These are phyloP conservation scores for Anoplius nigerrimus DNA, from an alignment of 2,888 invertebrate genomes.

Conservation along the genomic window DNA sequence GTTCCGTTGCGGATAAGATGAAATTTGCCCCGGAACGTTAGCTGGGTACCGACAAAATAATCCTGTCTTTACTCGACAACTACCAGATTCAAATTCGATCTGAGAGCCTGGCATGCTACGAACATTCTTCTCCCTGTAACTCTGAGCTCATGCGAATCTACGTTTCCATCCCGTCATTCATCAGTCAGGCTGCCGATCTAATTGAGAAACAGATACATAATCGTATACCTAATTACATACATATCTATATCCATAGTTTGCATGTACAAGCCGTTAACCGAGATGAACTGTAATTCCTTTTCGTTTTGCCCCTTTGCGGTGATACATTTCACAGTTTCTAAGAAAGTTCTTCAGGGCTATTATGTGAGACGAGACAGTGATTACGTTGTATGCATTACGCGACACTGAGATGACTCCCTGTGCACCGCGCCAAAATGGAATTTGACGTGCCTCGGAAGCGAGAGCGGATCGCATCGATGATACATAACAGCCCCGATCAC, in stretches of 20 bases:
- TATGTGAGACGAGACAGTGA: slow-evolving; percentile 54
- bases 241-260: slow-evolving; percentile 52
- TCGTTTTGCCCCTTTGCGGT: slow-evolving; percentile 52
- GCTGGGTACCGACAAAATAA: slow-evolving; percentile 49
- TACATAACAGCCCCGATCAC: slow-evolving; percentile 70
- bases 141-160: slow-evolving; percentile 48
- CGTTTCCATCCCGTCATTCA: slow-evolving; percentile 42
- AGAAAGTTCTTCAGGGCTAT: slow-evolving; percentile 67
- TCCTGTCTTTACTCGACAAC: slow-evolving; percentile 42
- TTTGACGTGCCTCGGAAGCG: too few species aligned
- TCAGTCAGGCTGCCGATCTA: slow-evolving; percentile 44
- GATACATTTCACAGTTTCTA: slow-evolving; percentile 73
- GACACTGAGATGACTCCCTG: background rate
- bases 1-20: too few species aligned
- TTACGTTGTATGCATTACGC: background rate
- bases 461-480: background rate
- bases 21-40: too few species aligned
- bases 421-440: too few species aligned
- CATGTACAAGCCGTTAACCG: slow-evolving; percentile 59
- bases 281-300: slow-evolving; percentile 42
- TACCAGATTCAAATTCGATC: slow-evolving; percentile 42
- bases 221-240: slow-evolving; percentile 1
- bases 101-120: slow-evolving; percentile 54
- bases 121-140: slow-evolving; percentile 46
- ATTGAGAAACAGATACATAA: slow-evolving; percentile 31